phyloP scores from a whole-genome alignment of 2,888 invertebrate genomes.

The Ectemnius cavifrons region DNA sequence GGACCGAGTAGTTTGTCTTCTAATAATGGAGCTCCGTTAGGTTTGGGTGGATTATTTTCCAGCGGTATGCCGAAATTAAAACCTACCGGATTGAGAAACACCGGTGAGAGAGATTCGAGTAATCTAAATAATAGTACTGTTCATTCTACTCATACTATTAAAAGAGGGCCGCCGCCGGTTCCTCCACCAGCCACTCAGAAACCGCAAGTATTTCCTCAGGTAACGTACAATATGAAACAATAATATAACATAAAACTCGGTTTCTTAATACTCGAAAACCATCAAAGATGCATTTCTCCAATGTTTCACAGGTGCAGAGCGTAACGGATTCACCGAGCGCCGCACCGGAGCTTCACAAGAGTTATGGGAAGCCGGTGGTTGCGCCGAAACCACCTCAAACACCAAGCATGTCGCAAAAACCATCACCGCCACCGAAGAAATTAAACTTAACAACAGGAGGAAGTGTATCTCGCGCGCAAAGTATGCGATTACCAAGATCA shows the following conservation, averaged over 20 bases:
- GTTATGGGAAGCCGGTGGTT: constrained; percentile 87
- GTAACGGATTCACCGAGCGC: constrained; percentile 81
- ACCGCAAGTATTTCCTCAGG: constrained; percentile 81
- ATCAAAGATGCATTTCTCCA: no score
- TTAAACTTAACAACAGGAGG: constrained; percentile 75
- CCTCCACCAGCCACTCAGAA: constrained; percentile 85
- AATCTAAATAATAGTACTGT: constrained; percentile 57
- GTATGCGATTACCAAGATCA: constrained; percentile 90
- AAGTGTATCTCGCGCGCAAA: constrained; percentile 86
- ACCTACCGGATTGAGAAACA: constrained; percentile 81
- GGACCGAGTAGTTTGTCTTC: constrained; percentile 44
- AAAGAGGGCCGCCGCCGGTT: constrained; percentile 90
- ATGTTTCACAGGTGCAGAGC: constrained; percentile 64
- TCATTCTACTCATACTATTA: constrained; percentile 64
- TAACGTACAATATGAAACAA: constrained; percentile 25
- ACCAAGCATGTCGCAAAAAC: constrained; percentile 62
- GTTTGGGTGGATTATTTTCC: constrained; percentile 87
- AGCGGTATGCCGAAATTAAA: constrained; percentile 91
- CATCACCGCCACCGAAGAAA: constrained; percentile 84
- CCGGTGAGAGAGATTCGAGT: constrained; percentile 63
- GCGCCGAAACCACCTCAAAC: constrained; percentile 89
- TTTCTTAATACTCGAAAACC: no score
- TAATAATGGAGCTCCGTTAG: constrained; percentile 72
- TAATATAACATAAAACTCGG: no score
- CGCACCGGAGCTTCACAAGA: constrained; percentile 69